These are phyloP conservation scores for Heteromormyrus szaboi DNA, from an alignment of 2,797 vertebrate species.

Conservation along the genomic window DNA sequence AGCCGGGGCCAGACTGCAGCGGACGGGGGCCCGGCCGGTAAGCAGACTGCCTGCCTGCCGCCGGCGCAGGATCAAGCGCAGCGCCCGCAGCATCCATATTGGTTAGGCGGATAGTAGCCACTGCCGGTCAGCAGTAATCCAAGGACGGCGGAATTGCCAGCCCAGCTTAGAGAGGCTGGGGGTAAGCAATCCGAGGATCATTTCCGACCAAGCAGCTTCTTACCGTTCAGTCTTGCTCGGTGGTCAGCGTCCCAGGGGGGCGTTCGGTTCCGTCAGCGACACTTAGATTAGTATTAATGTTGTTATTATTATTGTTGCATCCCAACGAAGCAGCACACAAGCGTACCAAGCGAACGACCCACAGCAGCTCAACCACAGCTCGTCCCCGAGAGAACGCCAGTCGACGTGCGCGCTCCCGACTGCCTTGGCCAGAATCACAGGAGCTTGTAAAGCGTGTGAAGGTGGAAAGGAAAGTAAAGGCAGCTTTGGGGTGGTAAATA, in stretches of 20 bases:
- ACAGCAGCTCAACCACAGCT: constrained; percentile 4
- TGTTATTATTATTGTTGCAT: constrained; percentile 14
- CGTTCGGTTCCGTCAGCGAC: neutral
- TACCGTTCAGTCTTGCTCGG: constrained; percentile 16
- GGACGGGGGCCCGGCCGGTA: neutral
- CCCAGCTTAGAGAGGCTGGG: neutral
- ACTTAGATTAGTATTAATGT: neutral
- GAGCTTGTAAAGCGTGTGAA: neutral
- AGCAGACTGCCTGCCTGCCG: constrained; percentile 23
- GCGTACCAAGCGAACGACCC: constrained; percentile 12
- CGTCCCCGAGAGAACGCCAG: constrained; percentile 2
- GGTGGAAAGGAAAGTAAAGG: neutral
- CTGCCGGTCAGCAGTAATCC: constrained; percentile 27
- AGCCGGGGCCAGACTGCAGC: neutral
- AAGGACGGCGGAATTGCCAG: constrained; percentile 15
- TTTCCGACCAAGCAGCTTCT: neutral
- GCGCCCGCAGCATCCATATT: constrained; percentile 37
- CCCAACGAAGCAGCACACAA: constrained; percentile 9
- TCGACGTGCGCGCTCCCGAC: constrained; percentile 21
- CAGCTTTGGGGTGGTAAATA: neutral
- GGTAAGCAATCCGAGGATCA: neutral
- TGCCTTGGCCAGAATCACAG: neutral
- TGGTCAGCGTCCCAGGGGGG: neutral
- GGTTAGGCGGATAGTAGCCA: constrained; percentile 23
- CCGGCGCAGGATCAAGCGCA: constrained; percentile 13